Conservation (phyloP, 2,888 invertebrate species). For the Pammene fasciana region DNA sequence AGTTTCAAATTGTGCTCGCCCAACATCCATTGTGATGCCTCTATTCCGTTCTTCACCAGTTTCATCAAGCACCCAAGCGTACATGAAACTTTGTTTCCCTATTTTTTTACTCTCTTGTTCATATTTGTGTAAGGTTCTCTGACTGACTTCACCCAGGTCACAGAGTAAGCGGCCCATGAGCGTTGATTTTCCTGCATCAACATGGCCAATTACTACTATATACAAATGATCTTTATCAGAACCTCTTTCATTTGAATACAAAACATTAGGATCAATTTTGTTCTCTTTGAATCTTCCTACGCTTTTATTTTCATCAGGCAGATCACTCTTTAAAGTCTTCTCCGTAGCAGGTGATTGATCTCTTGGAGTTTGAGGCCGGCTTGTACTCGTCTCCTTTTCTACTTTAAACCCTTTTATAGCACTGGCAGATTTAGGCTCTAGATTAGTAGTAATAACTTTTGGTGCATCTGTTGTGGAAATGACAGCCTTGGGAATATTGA, state of each 20-base stretch:
- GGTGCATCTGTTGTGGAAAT: slow-evolving; percentile 58
- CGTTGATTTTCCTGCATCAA: slow-evolving; percentile 98
- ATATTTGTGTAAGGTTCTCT: slow-evolving; percentile 96
- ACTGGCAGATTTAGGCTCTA: slow-evolving; percentile 69
- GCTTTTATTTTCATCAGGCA: slow-evolving; percentile 70
- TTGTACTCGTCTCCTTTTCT: slow-evolving; percentile 57
- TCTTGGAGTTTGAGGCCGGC: slow-evolving; percentile 83
- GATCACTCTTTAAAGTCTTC: slow-evolving; percentile 71
- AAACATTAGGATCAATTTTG: slow-evolving; percentile 82
- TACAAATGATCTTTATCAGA: slow-evolving; percentile 94
- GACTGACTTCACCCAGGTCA: slow-evolving; percentile 92
- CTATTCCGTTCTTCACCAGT: slow-evolving; percentile 98
- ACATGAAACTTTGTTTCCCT: slow-evolving; percentile 99
- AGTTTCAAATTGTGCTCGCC: slow-evolving; percentile 95
- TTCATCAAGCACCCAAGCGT: slow-evolving; percentile 99
- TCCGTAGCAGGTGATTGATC: slow-evolving; percentile 88
- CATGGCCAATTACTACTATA: slow-evolving; percentile 97
- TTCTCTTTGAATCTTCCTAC: slow-evolving; percentile 79
- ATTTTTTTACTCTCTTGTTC: slow-evolving; percentile 98
- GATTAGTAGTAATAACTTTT: slow-evolving; percentile 72
- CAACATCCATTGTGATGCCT: slow-evolving; percentile 99
- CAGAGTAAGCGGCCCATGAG: slow-evolving; percentile 98
- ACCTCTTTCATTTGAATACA: slow-evolving; percentile 89
- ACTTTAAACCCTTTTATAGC: slow-evolving; percentile 85
- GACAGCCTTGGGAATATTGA: slow-evolving; percentile 62